These are phyloP conservation scores for Corbicula japonica DNA, from an alignment of 2,888 invertebrate genomes.

Conservation along the genomic window DNA sequence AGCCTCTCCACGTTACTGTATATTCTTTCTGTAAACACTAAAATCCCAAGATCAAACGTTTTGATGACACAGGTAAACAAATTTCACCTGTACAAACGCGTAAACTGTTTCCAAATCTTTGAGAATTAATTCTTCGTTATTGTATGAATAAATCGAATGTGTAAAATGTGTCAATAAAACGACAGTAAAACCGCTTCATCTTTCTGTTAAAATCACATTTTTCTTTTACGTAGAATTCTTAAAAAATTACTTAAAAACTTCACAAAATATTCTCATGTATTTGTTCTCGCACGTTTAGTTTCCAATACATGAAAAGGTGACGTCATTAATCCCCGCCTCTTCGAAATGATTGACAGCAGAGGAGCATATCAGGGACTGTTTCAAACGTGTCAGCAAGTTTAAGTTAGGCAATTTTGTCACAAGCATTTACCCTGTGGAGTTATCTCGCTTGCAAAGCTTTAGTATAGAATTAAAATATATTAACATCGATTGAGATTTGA, in stretches of 20 bases:
- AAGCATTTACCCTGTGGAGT: not conserved
- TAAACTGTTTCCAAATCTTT: constrained; percentile 31
- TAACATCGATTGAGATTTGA: no score
- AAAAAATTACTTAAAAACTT: constrained; percentile 34
- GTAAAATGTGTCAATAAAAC: no score
- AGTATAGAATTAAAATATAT: no score
- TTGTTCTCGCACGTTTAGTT: constrained; percentile 60
- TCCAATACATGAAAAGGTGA: constrained; percentile 63
- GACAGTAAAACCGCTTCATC: not conserved
- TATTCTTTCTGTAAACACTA: constrained; percentile 56
- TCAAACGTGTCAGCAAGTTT: constrained; percentile 33
- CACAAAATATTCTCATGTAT: constrained; percentile 15
- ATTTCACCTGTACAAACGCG: constrained; percentile 52
- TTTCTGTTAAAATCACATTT: constrained; percentile 8
- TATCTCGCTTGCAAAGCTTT: constrained; percentile 5
- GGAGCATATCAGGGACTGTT: constrained; percentile 32
- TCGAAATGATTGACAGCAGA: constrained; percentile 65
- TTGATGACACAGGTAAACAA: constrained; percentile 37
- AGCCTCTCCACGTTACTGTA: constrained; percentile 52
- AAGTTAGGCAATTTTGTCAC: constrained; percentile 9
- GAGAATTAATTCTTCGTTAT: not conserved
- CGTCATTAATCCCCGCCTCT: constrained; percentile 67
- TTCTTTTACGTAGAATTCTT: constrained; percentile 10
- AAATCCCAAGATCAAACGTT: constrained; percentile 60
- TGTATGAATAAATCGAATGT: no score